A percentile compares a stretch with the other conserved stretches of the same genome.
Evolutionary conservation across 2,797 vertebrate species (phyloP).

Genomic region (Catharus ustulatus): DNA sequence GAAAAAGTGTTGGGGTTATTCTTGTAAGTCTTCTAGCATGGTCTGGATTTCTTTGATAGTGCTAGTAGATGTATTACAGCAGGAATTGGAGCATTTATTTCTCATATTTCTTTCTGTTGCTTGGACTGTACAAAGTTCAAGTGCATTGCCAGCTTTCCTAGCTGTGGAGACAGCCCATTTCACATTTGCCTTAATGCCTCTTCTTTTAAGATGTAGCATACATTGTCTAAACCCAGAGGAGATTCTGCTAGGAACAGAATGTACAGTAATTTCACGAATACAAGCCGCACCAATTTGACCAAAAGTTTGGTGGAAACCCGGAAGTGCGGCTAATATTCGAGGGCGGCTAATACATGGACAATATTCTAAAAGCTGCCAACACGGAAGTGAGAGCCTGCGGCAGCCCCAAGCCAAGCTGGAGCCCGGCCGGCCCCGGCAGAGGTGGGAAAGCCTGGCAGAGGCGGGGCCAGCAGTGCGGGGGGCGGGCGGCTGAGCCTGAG

Average conservation of each 20-base stretch:
- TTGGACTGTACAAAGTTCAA: background rate
- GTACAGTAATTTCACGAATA: too few relatives aligned
- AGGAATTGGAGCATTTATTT: background rate
- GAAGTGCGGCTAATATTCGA: too few relatives aligned
- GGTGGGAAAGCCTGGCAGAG: too few relatives aligned
- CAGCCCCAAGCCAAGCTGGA: too few relatives aligned
- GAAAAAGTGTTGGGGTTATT: background rate
- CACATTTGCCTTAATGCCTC: background rate
- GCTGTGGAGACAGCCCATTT: background rate
- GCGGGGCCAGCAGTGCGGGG: too few relatives aligned
- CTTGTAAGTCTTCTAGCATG: background rate
- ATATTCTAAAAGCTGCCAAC: too few relatives aligned
- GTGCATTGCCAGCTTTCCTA: background rate
- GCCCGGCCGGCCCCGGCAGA: too few relatives aligned
- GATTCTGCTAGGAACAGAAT: background rate
- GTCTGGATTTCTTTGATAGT: background rate
- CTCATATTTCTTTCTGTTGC: background rate
- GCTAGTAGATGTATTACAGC: background rate
- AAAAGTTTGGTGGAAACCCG: too few relatives aligned
- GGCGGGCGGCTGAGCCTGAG: too few relatives aligned
- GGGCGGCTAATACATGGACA: too few relatives aligned
- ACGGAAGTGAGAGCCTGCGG: too few relatives aligned
- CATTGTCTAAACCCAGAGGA: background rate
- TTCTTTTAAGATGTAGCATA: background rate
- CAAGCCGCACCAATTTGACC: too few relatives aligned